Conservation (phyloP, 2,888 invertebrate genomes). For the Dynastes hyllus region DNA sequence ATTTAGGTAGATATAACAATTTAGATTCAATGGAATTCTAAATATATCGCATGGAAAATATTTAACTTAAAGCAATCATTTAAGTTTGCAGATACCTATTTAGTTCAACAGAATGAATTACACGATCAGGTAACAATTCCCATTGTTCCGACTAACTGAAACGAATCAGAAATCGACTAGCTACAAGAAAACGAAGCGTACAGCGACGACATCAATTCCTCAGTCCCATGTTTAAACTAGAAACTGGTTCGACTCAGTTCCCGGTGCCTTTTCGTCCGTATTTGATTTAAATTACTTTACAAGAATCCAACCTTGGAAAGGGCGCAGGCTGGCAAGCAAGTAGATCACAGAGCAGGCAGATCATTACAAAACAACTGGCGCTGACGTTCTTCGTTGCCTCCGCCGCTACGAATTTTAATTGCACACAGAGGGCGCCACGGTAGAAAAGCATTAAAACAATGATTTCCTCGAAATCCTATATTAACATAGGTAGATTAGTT, state of each 20-base stretch:
- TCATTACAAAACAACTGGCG: slow-evolving; percentile 39
- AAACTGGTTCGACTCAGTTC: slow-evolving; percentile 40
- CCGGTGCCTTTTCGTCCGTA: slow-evolving; percentile 38
- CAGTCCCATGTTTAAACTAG: slow-evolving; percentile 40
- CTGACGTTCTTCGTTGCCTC: slow-evolving; percentile 13
- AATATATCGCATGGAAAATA: no score
- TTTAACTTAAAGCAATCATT: background rate
- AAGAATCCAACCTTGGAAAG: slow-evolving; percentile 26
- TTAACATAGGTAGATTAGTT: background rate
- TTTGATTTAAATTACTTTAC: slow-evolving; percentile 51
- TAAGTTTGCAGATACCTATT: background rate
- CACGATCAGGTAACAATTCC: slow-evolving; percentile 18
- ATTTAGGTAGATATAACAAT: no score
- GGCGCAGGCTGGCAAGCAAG: background rate
- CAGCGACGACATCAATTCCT: slow-evolving; percentile 12
- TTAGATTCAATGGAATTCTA: no score
- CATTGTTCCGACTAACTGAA: slow-evolving; percentile 10
- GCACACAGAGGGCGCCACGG: background rate
- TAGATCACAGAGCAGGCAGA: slow-evolving; percentile 3
- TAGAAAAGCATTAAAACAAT: slow-evolving; percentile 9
- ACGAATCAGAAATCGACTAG: slow-evolving; percentile 13
- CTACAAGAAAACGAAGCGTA: slow-evolving; percentile 26
- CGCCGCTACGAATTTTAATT: slow-evolving; percentile 40
- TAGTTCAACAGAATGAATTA: background rate
- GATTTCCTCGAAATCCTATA: background rate